Percentiles rank a stretch among this genome's conserved stretches.
Conservation (phyloP, 2,797 vertebrate genomes). For the Phalloptychus januarius region DNA sequence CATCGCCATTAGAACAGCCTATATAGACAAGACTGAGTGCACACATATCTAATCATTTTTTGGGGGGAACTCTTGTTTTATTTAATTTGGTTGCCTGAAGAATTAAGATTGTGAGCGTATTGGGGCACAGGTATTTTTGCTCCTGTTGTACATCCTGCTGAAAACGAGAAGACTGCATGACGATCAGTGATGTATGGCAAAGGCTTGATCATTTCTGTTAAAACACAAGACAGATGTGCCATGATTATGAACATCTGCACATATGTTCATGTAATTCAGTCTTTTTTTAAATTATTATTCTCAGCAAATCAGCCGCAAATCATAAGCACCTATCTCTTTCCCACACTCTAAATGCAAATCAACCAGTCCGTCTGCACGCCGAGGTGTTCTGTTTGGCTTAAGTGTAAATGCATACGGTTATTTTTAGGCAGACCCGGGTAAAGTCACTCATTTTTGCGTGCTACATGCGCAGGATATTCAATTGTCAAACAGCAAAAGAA, state of each 20-base stretch:
- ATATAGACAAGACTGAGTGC: slow-evolving; percentile 8
- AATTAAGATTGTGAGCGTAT: slow-evolving; percentile 11
- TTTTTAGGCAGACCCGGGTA: slow-evolving; percentile 62
- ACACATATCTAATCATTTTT: neutral
- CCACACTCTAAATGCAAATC: slow-evolving; percentile 48
- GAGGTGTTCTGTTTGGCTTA: slow-evolving; percentile 52
- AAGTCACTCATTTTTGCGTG: slow-evolving; percentile 30
- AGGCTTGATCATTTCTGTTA: slow-evolving; percentile 40
- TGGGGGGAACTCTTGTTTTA: slow-evolving; percentile 6
- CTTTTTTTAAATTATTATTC: neutral
- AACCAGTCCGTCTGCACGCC: slow-evolving; percentile 41
- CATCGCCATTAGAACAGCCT: slow-evolving; percentile 1
- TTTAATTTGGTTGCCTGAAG: slow-evolving; percentile 42
- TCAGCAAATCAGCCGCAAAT: slow-evolving; percentile 16
- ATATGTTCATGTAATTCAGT: slow-evolving; percentile 29
- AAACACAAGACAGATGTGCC: slow-evolving; percentile 47
- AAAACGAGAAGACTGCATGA: slow-evolving; percentile 34
- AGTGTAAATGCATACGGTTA: slow-evolving; percentile 62
- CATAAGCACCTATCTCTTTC: slow-evolving; percentile 24
- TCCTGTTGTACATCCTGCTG: slow-evolving; percentile 36
- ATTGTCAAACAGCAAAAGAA: slow-evolving; percentile 62
- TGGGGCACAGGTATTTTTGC: slow-evolving; percentile 18
- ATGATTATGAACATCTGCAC: slow-evolving; percentile 32
- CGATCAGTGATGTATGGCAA: slow-evolving; percentile 50
- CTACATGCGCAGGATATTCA: slow-evolving; percentile 64